These are phyloP conservation scores for Samia ricini DNA, from an alignment of 1,140 invertebrate genomes.

Conservation along the genomic window DNA sequence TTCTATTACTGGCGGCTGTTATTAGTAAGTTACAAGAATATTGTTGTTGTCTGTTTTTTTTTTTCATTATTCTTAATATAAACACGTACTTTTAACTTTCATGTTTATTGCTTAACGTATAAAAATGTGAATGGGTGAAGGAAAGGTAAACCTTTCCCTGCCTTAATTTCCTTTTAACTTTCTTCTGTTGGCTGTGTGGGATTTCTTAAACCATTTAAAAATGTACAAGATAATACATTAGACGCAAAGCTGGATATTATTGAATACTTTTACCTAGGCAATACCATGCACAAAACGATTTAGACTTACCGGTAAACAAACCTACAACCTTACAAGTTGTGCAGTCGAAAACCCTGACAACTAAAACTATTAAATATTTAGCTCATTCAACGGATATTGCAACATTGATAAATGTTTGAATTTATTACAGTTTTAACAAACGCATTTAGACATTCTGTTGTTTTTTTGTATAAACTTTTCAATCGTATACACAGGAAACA, in stretches of 20 bases:
- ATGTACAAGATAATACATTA: too few species aligned
- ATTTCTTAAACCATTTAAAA: too few species aligned
- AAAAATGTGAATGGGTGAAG: too few species aligned
- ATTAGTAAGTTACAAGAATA: constrained; percentile 49
- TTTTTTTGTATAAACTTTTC: neutral
- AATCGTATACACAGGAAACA: too few species aligned
- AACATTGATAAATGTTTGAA: neutral
- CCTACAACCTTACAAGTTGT: neutral
- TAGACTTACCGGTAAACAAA: neutral
- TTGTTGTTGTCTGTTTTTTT: too few species aligned
- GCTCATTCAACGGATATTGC: neutral
- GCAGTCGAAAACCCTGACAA: neutral
- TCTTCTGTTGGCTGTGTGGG: too few species aligned
- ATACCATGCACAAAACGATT: neutral
- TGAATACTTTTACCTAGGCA: neutral
- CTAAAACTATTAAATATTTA: neutral
- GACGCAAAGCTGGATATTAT: neutral
- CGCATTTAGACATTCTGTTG: neutral
- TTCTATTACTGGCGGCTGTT: constrained; percentile 43
- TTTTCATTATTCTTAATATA: neutral
- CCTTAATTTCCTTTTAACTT: too few species aligned
- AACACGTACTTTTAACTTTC: neutral
- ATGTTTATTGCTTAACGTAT: too few species aligned
- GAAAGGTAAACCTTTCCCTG: too few species aligned
- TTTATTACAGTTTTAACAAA: too few species aligned